Evolutionary conservation across 2,113 vertebrate species (phyloP).

Genomic region (Siniperca chuatsi): DNA sequence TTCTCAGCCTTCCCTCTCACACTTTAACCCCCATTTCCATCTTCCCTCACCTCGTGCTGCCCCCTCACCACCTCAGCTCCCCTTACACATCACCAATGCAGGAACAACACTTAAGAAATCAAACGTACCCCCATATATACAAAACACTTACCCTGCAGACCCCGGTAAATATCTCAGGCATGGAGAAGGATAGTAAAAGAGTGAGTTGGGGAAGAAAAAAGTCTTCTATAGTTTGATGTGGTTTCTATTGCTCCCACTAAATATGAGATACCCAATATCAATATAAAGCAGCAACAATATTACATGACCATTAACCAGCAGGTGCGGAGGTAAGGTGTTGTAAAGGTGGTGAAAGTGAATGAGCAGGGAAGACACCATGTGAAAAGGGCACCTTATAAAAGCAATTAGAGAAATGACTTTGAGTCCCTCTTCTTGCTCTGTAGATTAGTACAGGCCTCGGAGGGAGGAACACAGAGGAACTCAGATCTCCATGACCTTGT

Average conservation of each 20-base stretch:
- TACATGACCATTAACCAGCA: conserved; percentile 48
- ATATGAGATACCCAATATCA: conserved; percentile 36
- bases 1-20: conserved; percentile 67
- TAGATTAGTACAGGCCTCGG: conserved; percentile 80
- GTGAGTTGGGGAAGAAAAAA: neutral
- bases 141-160: conserved; percentile 63
- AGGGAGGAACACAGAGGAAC: conserved; percentile 71
- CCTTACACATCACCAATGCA: conserved; percentile 63
- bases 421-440: conserved; percentile 75
- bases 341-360: conserved; percentile 76
- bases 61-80: conserved; percentile 48
- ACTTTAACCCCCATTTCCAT: conserved; percentile 78
- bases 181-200: conserved; percentile 9
- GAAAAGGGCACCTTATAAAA: conserved; percentile 87
- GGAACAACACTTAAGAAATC: conserved; percentile 78
- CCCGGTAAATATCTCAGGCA: conserved; percentile 12
- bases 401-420: conserved; percentile 85
- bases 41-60: conserved; percentile 62
- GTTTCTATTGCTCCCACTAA: conserved; percentile 10
- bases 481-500: conserved; percentile 78
- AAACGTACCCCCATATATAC: conserved; percentile 59
- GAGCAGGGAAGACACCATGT: conserved; percentile 77
- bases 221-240: neutral
- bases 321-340: conserved; percentile 64
- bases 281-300: conserved; percentile 28